A percentile compares a stretch with the other conserved stretches of the same genome.
Conservation (phyloP, 2,797 vertebrate species). For the Lagocephalus sceleratus region DNA sequence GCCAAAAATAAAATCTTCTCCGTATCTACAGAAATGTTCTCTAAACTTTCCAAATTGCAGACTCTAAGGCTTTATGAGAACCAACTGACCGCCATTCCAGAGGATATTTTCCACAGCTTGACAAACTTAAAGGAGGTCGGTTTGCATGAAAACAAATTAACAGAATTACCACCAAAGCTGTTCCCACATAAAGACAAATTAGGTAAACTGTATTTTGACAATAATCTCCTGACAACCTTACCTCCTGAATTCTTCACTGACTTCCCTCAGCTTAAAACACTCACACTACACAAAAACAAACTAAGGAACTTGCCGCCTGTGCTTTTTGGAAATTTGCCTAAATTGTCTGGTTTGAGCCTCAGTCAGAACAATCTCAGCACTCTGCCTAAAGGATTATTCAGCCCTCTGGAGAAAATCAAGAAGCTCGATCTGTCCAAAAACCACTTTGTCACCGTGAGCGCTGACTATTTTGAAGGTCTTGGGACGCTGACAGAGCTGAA, state of each 20-base stretch:
- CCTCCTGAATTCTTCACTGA: slow-evolving; percentile 69
- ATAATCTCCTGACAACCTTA: slow-evolving; percentile 71
- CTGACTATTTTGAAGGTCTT: slow-evolving; percentile 69
- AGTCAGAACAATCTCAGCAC: slow-evolving; percentile 71
- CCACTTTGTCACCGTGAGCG: slow-evolving; percentile 60
- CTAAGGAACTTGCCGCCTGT: slow-evolving; percentile 62
- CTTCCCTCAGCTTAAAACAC: slow-evolving; percentile 64
- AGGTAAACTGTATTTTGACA: slow-evolving; percentile 68
- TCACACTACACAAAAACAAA: slow-evolving; percentile 70
- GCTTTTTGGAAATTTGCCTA: slow-evolving; percentile 68
- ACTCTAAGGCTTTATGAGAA: slow-evolving; percentile 77
- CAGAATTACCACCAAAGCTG: slow-evolving; percentile 58
- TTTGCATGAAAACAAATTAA: slow-evolving; percentile 68
- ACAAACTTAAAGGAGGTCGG: slow-evolving; percentile 67
- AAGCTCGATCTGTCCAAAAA: slow-evolving; percentile 77
- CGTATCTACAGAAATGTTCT: slow-evolving; percentile 66
- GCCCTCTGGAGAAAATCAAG: slow-evolving; percentile 64
- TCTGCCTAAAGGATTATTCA: slow-evolving; percentile 72
- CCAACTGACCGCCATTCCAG: slow-evolving; percentile 66
- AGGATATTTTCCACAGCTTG: slow-evolving; percentile 70
- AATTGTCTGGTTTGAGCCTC: slow-evolving; percentile 65
- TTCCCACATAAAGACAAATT: slow-evolving; percentile 74
- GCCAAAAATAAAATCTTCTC: slow-evolving; percentile 70
- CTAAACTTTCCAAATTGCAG: slow-evolving; percentile 65
- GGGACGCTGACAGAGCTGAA: slow-evolving; percentile 72